Conservation (phyloP, 2,888 invertebrate species). For the Gnatocerus cornutus region DNA sequence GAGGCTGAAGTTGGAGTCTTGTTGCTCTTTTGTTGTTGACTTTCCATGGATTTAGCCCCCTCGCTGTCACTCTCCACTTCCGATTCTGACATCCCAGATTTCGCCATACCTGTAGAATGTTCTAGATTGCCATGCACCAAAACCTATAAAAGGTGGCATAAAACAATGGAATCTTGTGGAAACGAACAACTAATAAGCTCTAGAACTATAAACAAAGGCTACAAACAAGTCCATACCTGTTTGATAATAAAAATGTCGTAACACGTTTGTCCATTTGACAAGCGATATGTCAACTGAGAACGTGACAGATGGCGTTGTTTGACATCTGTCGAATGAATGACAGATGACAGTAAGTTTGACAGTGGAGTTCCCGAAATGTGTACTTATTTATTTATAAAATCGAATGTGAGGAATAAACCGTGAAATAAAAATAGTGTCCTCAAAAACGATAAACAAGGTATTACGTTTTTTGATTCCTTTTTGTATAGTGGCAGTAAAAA, state of each 20-base stretch:
- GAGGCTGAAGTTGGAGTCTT: conserved; percentile 2
- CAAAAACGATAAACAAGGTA: no score
- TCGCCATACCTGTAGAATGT: conserved; percentile 50
- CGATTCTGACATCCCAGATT: conserved; percentile 53
- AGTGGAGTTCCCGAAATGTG: neutral
- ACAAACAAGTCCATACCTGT: conserved; percentile 3
- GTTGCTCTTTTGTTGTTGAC: neutral
- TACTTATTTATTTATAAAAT: neutral
- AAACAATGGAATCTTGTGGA: neutral
- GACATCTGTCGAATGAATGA: neutral
- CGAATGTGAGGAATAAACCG: neutral
- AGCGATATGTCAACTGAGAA: neutral
- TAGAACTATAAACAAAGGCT: no score
- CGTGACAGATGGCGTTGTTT: neutral
- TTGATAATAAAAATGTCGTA: conserved; percentile 1
- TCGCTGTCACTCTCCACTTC: conserved; percentile 49
- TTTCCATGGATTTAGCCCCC: conserved; percentile 29
- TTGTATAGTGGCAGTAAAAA: no score
- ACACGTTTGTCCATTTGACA: conserved; percentile 5
- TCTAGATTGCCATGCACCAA: conserved; percentile 37
- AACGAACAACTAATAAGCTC: neutral
- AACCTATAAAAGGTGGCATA: conserved; percentile 1
- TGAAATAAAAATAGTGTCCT: neutral
- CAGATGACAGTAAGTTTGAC: conserved; percentile 1
- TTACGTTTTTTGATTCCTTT: no score